Evolutionary conservation across 2,113 vertebrate genomes (phyloP).

Genomic region (Lepus europaeus): DNA sequence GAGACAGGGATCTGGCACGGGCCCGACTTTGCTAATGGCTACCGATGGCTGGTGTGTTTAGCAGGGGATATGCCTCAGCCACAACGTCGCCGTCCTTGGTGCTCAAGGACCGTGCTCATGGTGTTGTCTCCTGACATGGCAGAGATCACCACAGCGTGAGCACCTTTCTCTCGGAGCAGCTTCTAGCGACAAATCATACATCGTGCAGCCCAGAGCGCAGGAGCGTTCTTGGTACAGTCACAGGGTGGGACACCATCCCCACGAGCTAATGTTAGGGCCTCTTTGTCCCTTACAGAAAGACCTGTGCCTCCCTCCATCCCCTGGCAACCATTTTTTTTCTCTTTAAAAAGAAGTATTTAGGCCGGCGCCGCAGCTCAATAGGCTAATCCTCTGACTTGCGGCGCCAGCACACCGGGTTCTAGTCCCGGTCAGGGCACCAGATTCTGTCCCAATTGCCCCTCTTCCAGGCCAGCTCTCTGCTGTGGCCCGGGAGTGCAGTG

Average conservation of each 20-base stretch:
- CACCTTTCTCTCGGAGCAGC: constrained; percentile 11
- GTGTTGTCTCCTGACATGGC: not conserved
- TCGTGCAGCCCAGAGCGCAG: not conserved
- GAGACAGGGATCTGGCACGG: not conserved
- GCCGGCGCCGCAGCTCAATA: no score
- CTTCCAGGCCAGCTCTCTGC: no score
- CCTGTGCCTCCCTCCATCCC: not conserved
- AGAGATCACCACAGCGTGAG: constrained; percentile 16
- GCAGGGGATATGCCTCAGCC: not conserved
- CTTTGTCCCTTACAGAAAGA: constrained; percentile 24
- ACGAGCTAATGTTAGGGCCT: constrained; percentile 1
- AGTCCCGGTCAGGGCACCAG: no score
- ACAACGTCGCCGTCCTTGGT: not conserved
- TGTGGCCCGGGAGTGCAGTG: no score
- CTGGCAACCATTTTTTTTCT: not conserved
- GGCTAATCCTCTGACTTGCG: no score
- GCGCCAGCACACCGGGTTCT: no score
- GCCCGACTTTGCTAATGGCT: not conserved
- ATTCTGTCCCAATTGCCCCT: no score
- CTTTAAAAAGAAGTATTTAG: no score
- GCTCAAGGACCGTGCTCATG: not conserved
- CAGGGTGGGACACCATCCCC: not conserved
- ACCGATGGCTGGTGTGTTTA: not conserved
- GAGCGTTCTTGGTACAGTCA: not conserved
- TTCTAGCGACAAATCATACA: not conserved